A percentile compares a stretch with the other conserved stretches of the same genome.
Evolutionary conservation across 2,797 vertebrate species (phyloP).

Genomic region (Halcyon chelicuti): DNA sequence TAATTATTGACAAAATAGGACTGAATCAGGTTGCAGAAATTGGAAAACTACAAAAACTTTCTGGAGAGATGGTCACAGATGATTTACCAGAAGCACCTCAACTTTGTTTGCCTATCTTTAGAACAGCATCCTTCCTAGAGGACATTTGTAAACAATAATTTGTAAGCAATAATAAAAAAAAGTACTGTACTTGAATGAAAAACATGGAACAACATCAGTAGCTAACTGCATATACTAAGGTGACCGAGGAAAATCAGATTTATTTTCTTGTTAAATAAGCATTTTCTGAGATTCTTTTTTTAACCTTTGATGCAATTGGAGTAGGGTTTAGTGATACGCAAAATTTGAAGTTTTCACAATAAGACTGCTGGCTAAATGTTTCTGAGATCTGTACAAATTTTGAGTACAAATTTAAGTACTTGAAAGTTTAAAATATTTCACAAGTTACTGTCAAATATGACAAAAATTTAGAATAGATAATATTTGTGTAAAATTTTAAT

Average conservation of each 20-base stretch:
- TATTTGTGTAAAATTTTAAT: neutral
- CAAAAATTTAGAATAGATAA: neutral
- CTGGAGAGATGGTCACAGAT: neutral
- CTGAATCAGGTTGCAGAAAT: neutral
- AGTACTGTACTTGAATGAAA: neutral
- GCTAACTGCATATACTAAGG: neutral
- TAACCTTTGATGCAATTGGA: neutral
- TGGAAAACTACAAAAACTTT: neutral
- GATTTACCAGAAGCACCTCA: neutral
- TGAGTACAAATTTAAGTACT: neutral
- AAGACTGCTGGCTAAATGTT: neutral
- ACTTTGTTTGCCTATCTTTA: neutral
- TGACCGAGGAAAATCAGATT: rapidly evolving
- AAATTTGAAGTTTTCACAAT: neutral
- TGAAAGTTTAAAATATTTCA: neutral
- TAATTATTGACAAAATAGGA: neutral
- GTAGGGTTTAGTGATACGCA: neutral
- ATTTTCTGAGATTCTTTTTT: neutral
- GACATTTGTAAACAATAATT: neutral
- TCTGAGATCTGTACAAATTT: neutral
- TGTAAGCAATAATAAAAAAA: neutral
- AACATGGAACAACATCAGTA: neutral
- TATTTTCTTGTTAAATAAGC: neutral
- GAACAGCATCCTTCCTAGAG: neutral
- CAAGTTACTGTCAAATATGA: neutral